Evolutionary conservation across 2,797 vertebrate species (phyloP).

Genomic region (Neoniphon sammara): DNA sequence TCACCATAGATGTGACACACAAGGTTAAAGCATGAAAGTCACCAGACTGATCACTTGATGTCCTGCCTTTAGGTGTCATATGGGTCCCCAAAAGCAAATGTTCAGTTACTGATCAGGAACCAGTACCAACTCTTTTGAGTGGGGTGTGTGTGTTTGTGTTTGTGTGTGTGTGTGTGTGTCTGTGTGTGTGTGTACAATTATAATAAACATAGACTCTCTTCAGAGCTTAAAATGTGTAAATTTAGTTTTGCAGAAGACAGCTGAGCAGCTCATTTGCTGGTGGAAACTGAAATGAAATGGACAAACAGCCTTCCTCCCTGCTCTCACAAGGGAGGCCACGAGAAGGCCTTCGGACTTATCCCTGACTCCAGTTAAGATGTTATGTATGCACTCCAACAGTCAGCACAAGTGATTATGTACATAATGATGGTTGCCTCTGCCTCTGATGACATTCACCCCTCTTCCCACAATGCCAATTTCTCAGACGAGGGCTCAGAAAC

Average conservation of each 20-base stretch:
- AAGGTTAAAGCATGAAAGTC: too few relatives aligned
- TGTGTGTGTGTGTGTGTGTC: too few relatives aligned
- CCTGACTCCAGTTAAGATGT: conserved; percentile 20
- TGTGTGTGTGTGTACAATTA: too few relatives aligned
- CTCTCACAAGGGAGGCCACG: neutral
- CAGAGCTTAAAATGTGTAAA: conserved; percentile 17
- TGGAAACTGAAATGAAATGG: neutral
- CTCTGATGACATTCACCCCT: neutral
- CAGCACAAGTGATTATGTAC: conserved; percentile 20
- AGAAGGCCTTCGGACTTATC: neutral
- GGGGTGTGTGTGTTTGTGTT: too few relatives aligned
- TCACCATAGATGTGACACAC: too few relatives aligned
- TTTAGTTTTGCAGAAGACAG: neutral
- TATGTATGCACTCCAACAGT: conserved; percentile 11
- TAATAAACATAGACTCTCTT: neutral
- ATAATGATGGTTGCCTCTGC: neutral
- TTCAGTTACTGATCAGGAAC: too few relatives aligned
- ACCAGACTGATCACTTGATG: too few relatives aligned
- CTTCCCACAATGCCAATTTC: too few relatives aligned
- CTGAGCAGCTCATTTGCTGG: neutral
- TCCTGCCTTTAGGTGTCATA: too few relatives aligned
- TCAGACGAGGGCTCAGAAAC: neutral
- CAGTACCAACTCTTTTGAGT: too few relatives aligned
- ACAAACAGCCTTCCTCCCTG: neutral
- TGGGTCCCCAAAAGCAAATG: too few relatives aligned